These are phyloP conservation scores for Carapus acus DNA, from an alignment of 2,797 vertebrate species.

Conservation along the genomic window DNA sequence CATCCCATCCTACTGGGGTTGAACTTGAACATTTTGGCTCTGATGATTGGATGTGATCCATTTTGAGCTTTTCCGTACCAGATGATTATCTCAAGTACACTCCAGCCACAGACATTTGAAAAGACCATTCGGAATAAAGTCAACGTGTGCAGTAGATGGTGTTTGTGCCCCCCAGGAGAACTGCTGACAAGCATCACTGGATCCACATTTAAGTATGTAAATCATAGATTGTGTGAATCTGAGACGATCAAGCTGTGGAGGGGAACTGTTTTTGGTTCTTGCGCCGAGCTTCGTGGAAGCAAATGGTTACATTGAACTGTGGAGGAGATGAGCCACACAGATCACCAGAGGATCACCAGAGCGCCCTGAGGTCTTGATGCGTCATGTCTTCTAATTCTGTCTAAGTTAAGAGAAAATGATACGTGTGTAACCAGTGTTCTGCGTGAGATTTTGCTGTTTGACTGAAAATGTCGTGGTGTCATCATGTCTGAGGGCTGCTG, in stretches of 20 bases:
- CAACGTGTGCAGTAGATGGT: not conserved
- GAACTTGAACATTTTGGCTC: not conserved
- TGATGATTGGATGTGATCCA: not conserved
- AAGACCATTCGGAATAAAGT: not conserved
- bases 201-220: not conserved
- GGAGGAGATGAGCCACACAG: no score
- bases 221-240: not conserved
- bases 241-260: not conserved
- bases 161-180: not conserved
- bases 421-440: not conserved
- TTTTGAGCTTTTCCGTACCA: not conserved
- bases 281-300: no score
- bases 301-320: no score
- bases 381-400: not conserved
- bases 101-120: not conserved
- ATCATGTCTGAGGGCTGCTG: not conserved
- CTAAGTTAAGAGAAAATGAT: not conserved
- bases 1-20: not conserved
- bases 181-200: not conserved
- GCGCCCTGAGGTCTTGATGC: not conserved
- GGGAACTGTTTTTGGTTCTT: no score
- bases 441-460: not conserved
- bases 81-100: not conserved
- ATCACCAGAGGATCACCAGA: not conserved
- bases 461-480: constrained; percentile 1